Conservation (phyloP, 2,797 vertebrate genomes). For the Sebastes goodei region DNA sequence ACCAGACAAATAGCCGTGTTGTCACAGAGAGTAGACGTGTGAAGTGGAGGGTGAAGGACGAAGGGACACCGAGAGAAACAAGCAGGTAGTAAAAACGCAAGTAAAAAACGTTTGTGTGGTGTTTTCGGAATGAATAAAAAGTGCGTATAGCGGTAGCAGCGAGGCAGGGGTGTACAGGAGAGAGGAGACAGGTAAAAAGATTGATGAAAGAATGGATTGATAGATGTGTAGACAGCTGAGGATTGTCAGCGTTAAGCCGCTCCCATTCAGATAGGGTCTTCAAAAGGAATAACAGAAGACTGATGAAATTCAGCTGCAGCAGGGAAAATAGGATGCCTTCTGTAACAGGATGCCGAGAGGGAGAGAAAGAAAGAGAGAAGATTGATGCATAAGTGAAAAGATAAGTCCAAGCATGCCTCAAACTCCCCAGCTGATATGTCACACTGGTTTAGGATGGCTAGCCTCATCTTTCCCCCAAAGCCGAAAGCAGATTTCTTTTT, state of each 20-base stretch:
- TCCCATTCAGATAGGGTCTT: conserved; percentile 68
- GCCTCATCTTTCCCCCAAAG: conserved; percentile 37
- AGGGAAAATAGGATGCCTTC: conserved; percentile 48
- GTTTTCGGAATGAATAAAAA: conserved; percentile 37
- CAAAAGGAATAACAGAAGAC: conserved; percentile 66
- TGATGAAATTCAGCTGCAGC: conserved; percentile 65
- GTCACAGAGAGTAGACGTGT: conserved; percentile 53
- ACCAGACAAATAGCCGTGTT: conserved; percentile 57
- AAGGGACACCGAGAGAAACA: not conserved
- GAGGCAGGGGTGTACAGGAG: not conserved
- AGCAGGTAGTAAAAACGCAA: conserved; percentile 10
- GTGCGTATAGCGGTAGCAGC: not conserved
- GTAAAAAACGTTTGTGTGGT: conserved; percentile 7
- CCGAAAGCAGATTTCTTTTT: conserved; percentile 30
- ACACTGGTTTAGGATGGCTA: conserved; percentile 43
- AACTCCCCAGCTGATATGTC: conserved; percentile 59
- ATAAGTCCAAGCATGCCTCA: conserved; percentile 64
- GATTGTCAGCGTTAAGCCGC: conserved; percentile 61
- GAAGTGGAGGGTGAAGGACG: conserved; percentile 63
- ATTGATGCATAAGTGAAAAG: conserved; percentile 72
- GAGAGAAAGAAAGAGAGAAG: conserved; percentile 27
- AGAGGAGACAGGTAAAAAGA: conserved; percentile 47
- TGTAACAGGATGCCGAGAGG: conserved; percentile 46
- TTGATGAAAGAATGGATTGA: conserved; percentile 63
- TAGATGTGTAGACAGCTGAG: conserved; percentile 58